Base-by-base conservation (phyloP, 2,888 invertebrate genomes). In the Eudemis profundana region DNA sequence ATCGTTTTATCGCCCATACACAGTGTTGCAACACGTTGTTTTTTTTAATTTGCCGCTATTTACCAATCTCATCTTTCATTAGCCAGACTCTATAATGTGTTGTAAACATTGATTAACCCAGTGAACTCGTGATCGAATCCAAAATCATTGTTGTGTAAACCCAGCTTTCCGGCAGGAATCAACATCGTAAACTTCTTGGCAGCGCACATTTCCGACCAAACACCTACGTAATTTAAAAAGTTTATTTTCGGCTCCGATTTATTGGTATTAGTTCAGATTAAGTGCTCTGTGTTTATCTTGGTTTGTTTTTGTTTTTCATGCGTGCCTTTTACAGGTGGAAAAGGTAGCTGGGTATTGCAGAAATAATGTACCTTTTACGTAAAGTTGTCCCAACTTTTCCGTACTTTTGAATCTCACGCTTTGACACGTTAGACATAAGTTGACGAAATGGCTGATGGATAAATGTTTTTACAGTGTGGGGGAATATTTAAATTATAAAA, bases 141-240 rank as follows among this genome's bases (percentile, higher is more conserved):
- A 56, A 56, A 57, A 57, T 47, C 21, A 50, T 40, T 49, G 47
- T 61, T 49, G 44, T 33, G 15, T 21, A 15, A 14, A 51, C 5
- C 4, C 40, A 14, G 33, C 33, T 49, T 53, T 17, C 61, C 61
- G 53, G 53, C 14, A 29, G 10, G 15, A 54, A 53, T 46, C 53
- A 53, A 56, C 62, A 62, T 47, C 47, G 38, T 49, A 17, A 38
- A 47, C 10, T 62, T 62, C 47, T 62, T 56, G 33, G 62, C 54
- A 36, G 7, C 10, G 27, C 40, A 40, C 50, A 42, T 36, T 66
- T 51, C 59, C 60, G 19, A 17, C 21, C 15, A 14, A 15, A 56
- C 59, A 27, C 65, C 51, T 65, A 51, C 61, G 51, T 61, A 54
- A 46, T 61, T 54, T 8, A 38, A 42, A 38, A 61, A 49, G 54